These are phyloP conservation scores for Ceratitis capitata DNA, from an alignment of 1,140 invertebrate species.

Conservation along the genomic window DNA sequence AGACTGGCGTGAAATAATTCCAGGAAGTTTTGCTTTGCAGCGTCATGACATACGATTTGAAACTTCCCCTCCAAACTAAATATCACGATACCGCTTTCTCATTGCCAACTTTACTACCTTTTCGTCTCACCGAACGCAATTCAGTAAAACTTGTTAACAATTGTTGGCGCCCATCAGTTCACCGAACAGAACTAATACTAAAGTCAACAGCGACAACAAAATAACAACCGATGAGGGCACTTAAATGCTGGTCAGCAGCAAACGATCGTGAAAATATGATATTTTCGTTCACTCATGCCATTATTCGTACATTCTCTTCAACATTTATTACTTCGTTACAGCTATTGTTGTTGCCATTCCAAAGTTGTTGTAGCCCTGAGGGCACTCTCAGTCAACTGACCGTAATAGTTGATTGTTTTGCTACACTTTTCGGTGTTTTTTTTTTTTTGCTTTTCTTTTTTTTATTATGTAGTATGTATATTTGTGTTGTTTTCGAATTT, in stretches of 20 bases:
- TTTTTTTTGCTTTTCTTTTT: background rate
- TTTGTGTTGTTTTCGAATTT: background rate
- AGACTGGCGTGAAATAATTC: too few relatives aligned
- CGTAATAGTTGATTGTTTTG: background rate
- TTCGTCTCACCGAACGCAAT: too few relatives aligned
- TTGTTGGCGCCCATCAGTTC: too few relatives aligned
- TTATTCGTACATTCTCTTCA: background rate
- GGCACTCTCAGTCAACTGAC: slow-evolving; percentile 13
- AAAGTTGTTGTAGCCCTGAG: background rate
- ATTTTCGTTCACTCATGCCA: background rate
- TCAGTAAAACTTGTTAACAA: too few relatives aligned
- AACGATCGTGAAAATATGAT: background rate
- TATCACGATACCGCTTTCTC: too few relatives aligned
- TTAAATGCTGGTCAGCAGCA: background rate
- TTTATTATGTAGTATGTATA: background rate
- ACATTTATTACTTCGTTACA: background rate
- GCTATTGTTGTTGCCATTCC: slow-evolving; percentile 24
- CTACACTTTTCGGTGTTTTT: background rate
- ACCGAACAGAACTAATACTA: too few relatives aligned
- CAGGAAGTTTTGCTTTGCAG: too few relatives aligned
- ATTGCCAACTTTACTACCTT: too few relatives aligned
- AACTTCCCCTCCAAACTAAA: too few relatives aligned
- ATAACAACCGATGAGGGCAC: background rate
- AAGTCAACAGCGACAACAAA: background rate
- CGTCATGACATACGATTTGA: too few relatives aligned